Conservation (phyloP, 2,888 invertebrate genomes). For the Craniophora ligustri region DNA sequence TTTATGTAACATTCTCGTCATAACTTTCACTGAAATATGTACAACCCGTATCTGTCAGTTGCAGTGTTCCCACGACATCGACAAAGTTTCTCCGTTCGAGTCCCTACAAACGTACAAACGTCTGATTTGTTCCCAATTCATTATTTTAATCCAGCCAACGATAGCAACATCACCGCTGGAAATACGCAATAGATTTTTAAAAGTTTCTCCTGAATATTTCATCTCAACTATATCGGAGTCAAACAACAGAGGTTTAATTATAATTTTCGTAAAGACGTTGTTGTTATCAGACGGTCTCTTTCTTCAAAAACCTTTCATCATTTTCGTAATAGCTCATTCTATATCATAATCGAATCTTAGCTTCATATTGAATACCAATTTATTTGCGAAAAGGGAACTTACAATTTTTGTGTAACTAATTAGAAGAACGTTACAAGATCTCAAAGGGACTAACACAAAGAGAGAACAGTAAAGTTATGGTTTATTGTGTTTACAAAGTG, state of each 20-base stretch:
- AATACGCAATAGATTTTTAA: conserved; percentile 18
- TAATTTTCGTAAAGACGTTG: conserved; percentile 1
- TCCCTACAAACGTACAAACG: conserved; percentile 28
- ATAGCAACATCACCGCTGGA: conserved; percentile 24
- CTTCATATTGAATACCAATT: conserved; percentile 12
- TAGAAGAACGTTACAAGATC: conserved; percentile 9
- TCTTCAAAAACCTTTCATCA: conserved; percentile 15
- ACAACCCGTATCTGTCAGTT: conserved; percentile 52
- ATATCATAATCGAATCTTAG: conserved; percentile 40
- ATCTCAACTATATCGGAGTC: conserved; percentile 6
- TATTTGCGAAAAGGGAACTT: background rate
- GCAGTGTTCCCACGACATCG: conserved; percentile 42
- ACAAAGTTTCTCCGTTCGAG: conserved; percentile 33
- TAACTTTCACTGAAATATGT: conserved; percentile 49
- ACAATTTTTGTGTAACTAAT: conserved; percentile 3
- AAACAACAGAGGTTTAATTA: conserved; percentile 25
- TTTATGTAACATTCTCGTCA: conserved; percentile 53
- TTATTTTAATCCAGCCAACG: conserved; percentile 32
- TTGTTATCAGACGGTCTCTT: conserved; percentile 18
- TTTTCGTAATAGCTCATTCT: conserved; percentile 22
- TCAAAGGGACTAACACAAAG: conserved; percentile 12
- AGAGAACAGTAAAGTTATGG: conserved; percentile 23
- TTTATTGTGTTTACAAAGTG: conserved; percentile 30
- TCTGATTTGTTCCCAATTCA: conserved; percentile 11
- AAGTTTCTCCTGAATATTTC: conserved; percentile 11